A percentile compares a stretch with the other conserved stretches of the same genome.
These are phyloP conservation scores for Gallinago solitaria DNA, from an alignment of 2,797 vertebrate species.

Conservation along the genomic window DNA sequence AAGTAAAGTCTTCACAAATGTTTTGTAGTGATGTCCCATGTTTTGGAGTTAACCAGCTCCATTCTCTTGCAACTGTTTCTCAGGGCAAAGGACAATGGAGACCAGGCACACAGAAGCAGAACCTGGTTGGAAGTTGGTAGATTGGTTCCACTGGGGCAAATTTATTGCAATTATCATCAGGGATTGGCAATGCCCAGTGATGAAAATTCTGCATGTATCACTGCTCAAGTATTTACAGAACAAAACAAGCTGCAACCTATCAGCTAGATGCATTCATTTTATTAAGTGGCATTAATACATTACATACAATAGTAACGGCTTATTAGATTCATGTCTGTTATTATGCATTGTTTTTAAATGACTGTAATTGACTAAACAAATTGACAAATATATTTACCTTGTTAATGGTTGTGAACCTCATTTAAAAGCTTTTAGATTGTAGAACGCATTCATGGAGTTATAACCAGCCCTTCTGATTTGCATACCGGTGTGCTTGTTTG, in stretches of 20 bases:
- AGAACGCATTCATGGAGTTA: not conserved
- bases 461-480: not conserved
- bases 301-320: conserved; percentile 29
- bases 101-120: not conserved
- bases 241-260: not conserved
- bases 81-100: not conserved
- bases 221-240: conserved; percentile 8
- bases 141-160: not conserved
- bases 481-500: not conserved
- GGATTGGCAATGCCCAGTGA: not conserved
- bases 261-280: not conserved
- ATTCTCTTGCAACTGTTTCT: not conserved
- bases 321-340: conserved; percentile 22
- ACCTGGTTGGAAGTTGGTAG: not conserved
- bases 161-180: not conserved
- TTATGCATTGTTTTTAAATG: conserved; percentile 51
- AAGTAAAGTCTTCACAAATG: not conserved
- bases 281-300: not conserved
- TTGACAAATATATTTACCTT: conserved; percentile 42
- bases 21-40: not conserved
- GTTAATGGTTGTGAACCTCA: not conserved
- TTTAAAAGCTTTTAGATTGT: conserved; percentile 30
- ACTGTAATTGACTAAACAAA: conserved; percentile 57
- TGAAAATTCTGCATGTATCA: not conserved
- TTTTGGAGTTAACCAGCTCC: not conserved